phyloP scores from a whole-genome alignment of 2,888 invertebrate genomes.

The Lepidocyrtoides sp. region DNA sequence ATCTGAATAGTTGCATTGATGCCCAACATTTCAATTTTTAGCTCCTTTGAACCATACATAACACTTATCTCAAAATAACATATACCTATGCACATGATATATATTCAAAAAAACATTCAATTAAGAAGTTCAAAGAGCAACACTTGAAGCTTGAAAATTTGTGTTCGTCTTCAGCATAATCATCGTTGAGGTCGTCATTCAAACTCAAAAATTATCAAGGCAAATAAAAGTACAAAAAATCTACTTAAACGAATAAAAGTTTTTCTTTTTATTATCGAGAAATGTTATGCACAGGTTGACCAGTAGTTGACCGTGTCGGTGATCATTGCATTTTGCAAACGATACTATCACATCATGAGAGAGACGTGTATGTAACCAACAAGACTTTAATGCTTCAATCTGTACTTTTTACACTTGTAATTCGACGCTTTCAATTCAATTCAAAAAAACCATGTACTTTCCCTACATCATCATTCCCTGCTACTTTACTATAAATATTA shows the following conservation, averaged over 20 bases:
- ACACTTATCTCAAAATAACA: conserved; percentile 15
- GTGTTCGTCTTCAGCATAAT: neutral
- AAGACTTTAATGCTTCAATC: neutral
- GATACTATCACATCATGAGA: neutral
- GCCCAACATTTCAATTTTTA: neutral
- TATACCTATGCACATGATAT: neutral
- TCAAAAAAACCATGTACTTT: neutral
- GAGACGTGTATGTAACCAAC: neutral
- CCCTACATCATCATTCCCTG: neutral
- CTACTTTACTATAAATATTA: neutral
- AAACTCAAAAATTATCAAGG: neutral
- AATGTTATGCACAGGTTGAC: neutral
- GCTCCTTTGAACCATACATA: neutral
- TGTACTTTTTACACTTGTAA: neutral
- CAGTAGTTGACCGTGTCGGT: conserved; percentile 14
- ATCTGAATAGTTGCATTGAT: neutral
- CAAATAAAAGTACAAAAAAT: neutral
- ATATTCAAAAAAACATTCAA: neutral
- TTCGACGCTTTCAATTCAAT: neutral
- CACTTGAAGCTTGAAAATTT: conserved; percentile 2
- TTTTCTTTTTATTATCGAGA: neutral
- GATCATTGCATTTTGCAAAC: conserved; percentile 29
- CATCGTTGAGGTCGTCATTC: neutral
- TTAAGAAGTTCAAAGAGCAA: conserved; percentile 46
- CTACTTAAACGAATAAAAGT: too few relatives aligned